Conservation (phyloP, 2,113 vertebrate genomes). For the Pardalotus punctatus region DNA sequence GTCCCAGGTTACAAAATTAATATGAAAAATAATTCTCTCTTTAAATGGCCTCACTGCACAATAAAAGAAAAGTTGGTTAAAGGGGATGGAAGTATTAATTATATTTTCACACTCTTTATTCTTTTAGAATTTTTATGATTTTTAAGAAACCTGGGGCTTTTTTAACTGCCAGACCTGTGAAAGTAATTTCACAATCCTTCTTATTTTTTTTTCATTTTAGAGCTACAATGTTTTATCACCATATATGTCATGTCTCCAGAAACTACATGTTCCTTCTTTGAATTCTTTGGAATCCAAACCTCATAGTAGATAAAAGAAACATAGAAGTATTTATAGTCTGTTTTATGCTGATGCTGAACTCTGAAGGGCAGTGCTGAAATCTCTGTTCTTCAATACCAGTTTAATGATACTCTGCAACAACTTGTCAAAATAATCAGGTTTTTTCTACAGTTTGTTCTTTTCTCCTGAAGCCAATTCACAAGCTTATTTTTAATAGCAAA, state of each 20-base stretch:
- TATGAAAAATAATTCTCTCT: not conserved
- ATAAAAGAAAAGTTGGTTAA: not conserved
- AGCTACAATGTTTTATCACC: not conserved
- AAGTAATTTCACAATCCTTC: not conserved
- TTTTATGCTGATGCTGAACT: not conserved
- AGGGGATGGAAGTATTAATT: not conserved
- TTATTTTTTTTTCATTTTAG: not conserved
- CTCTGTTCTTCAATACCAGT: not conserved
- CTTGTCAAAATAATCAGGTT: not conserved
- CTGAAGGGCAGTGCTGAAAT: not conserved
- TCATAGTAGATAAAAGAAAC: not conserved
- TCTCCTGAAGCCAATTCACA: not conserved
- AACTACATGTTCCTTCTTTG: not conserved
- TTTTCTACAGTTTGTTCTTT: not conserved
- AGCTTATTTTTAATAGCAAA: not conserved
- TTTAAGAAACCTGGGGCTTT: not conserved
- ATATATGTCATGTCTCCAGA: not conserved
- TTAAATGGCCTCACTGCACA: not conserved
- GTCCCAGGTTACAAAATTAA: not conserved
- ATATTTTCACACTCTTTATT: not conserved
- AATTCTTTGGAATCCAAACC: not conserved
- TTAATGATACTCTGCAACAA: not conserved
- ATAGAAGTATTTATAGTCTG: not conserved
- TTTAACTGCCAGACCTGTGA: not conserved
- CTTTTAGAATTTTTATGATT: not conserved